Base-by-base conservation (phyloP, 1,140 invertebrate genomes). In the Parasteatoda tepidariorum region DNA sequence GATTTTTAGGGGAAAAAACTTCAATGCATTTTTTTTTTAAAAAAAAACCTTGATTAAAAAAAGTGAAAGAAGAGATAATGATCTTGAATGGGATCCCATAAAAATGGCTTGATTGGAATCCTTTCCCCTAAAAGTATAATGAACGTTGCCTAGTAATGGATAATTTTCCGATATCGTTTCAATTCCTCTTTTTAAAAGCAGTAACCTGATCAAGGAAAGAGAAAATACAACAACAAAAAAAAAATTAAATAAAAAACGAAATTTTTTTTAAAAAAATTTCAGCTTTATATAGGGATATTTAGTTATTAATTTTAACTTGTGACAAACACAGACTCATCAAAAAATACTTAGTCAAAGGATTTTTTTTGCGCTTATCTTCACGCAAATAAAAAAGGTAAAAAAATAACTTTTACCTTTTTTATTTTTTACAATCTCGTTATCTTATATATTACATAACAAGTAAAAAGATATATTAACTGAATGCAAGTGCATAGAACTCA, bases 1-100 rank as follows among this genome's bases (percentile, higher is more conserved):
- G 26, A 59, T n/a, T 67, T 74, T 78, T 61, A 55, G 55, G 31
- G 22, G 55, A 61, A 57, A 75, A 31, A 62, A 61, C 34, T 31
- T 73, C 59, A 28, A 59, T 22, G 31, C 26, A 24, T 61, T 75
- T 75, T 61, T 48, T 48, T 48, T 18, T n/a, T n/a, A n/a, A n/a
- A n/a, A 54, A 62, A 57, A 75, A 75, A 55, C 48, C 68, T 75
- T 75, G 73, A 75, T 75, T 75, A 61, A 62, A 73, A 73, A 31
- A 33, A n/a, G 48, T 66, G 62, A 66, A 66, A 68, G 22, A 26
- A 74, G 34, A 75, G 33, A 54, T 71, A 71, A 71, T 71, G 68
- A 55, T 41, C 68, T 71, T 71, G 41, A 57, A 38, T 54, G 68
- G 41, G 54, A 48, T 54, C 48, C 2, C 48, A 71, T 28, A 71